Conservation (phyloP, 2,113 vertebrate species). For the Ginglymostoma cirratum region DNA sequence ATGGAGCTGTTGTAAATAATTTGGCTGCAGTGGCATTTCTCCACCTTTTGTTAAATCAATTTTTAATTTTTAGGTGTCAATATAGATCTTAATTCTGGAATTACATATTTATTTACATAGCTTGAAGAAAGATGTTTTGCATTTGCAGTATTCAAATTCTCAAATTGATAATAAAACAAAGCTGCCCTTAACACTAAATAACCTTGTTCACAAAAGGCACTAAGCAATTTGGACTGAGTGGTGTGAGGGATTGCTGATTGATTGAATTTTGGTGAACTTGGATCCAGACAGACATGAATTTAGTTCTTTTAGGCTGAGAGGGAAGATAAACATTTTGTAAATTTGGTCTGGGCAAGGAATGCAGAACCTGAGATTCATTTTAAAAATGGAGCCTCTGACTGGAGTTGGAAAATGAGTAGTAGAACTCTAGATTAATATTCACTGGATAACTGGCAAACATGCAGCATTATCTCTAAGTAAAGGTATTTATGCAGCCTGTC, state of each 20-base stretch:
- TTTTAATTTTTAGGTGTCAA: not conserved
- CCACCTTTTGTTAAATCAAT: not conserved
- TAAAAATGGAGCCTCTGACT: not conserved
- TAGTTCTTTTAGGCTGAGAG: not conserved
- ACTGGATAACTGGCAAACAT: not conserved
- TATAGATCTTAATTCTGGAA: not conserved
- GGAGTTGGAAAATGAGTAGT: not conserved
- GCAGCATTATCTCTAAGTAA: not conserved
- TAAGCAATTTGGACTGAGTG: not conserved
- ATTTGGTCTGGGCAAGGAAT: not conserved
- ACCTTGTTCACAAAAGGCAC: not conserved
- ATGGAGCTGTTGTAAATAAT: not conserved
- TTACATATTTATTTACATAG: not conserved
- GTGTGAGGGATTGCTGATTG: not conserved
- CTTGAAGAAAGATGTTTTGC: not conserved
- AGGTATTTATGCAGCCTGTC: not conserved
- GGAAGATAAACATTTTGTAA: not conserved
- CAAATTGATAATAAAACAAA: not conserved
- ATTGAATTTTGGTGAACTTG: not conserved
- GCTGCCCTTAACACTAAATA: not conserved
- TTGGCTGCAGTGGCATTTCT: not conserved
- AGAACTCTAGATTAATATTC: not conserved
- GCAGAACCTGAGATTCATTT: not conserved
- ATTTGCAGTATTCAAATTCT: not conserved
- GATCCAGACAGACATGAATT: not conserved